Percentiles rank a stretch among this genome's conserved stretches.
phyloP scores from a whole-genome alignment of 2,113 vertebrate species.

The Lanius ludovicianus region DNA sequence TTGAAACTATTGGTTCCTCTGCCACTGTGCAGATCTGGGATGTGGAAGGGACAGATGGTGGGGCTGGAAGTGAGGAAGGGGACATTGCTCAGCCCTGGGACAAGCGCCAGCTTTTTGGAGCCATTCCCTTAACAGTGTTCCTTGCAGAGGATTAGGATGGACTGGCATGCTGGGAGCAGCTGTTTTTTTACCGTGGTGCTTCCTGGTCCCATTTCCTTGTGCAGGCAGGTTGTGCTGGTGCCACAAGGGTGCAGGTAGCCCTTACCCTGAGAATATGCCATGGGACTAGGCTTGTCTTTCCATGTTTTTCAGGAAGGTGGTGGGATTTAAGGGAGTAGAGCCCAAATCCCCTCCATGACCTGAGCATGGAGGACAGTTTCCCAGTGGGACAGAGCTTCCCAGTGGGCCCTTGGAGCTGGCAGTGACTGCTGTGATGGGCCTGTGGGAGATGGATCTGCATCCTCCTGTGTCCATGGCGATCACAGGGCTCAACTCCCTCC shows the following conservation, averaged over 20 bases:
- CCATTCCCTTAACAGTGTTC: background rate
- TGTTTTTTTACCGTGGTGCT: background rate
- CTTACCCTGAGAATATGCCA: rapidly evolving
- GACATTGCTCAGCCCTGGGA: background rate
- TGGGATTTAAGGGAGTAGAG: background rate
- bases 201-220: background rate
- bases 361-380: background rate
- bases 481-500: background rate
- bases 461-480: rapidly evolving
- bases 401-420: rapidly evolving
- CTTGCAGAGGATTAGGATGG: background rate
- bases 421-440: background rate
- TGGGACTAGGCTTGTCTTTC: rapidly evolving
- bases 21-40: background rate
- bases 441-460: background rate
- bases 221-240: background rate
- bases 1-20: background rate
- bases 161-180: background rate
- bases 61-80: background rate
- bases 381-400: background rate
- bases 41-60: rapidly evolving
- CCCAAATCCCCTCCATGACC: background rate
- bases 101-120: background rate
- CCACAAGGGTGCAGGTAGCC: background rate
- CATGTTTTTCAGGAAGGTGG: background rate